A percentile compares a stretch with the other conserved stretches of the same genome.
These are phyloP conservation scores for Rostratula benghalensis DNA, from an alignment of 2,113 vertebrate genomes.

Conservation along the genomic window DNA sequence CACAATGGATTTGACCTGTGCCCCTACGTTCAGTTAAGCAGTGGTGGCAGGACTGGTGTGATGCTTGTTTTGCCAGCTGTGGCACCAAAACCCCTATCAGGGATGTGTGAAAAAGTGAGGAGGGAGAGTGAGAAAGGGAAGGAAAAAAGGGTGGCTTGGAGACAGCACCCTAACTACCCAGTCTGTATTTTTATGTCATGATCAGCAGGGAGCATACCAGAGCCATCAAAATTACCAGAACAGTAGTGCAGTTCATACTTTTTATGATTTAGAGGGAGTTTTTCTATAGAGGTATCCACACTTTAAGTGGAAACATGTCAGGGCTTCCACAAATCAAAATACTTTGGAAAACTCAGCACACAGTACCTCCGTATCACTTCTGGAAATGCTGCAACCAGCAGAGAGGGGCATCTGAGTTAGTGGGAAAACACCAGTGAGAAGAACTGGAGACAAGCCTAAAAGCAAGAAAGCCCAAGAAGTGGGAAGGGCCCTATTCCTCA, in stretches of 20 bases:
- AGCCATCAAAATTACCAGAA: background rate
- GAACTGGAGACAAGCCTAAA: background rate
- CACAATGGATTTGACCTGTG: background rate
- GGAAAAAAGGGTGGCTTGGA: background rate
- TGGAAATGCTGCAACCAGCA: background rate
- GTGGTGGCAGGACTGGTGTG: background rate
- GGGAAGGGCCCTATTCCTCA: background rate
- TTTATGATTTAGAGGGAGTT: background rate
- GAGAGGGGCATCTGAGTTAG: rapidly evolving
- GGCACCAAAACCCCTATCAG: background rate
- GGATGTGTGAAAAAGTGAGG: rapidly evolving
- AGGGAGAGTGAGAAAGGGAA: background rate
- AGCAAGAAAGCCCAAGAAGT: background rate
- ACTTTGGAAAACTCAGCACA: background rate
- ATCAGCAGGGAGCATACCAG: background rate
- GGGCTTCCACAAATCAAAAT: background rate
- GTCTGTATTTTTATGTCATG: background rate
- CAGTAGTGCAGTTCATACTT: background rate
- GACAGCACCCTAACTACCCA: background rate
- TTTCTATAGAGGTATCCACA: background rate
- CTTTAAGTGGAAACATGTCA: background rate
- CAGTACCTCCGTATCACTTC: background rate
- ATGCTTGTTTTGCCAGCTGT: background rate
- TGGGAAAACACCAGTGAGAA: background rate
- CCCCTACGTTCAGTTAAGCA: rapidly evolving